These are phyloP conservation scores for Zaprionus ornatus DNA, from an alignment of 1,140 invertebrate genomes.

Conservation along the genomic window DNA sequence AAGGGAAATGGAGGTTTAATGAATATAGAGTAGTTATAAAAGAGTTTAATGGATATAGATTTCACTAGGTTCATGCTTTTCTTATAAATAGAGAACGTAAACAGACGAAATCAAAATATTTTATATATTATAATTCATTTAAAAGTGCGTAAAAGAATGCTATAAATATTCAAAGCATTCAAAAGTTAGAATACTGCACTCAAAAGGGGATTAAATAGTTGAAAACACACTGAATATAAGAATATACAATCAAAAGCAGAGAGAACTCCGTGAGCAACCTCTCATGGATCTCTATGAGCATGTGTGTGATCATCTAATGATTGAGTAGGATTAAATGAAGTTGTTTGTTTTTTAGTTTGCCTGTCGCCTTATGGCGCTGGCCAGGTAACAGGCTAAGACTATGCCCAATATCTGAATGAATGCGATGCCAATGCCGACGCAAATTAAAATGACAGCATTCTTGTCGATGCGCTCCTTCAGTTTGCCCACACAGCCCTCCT, in stretches of 20 bases:
- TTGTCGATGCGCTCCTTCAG: constrained; percentile 85
- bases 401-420: constrained; percentile 86
- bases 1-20: background rate
- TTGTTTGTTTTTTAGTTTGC: constrained; percentile 31
- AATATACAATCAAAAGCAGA: background rate
- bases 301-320: background rate
- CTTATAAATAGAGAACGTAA: background rate
- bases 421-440: constrained; percentile 88
- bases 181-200: too few species aligned
- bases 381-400: constrained; percentile 86
- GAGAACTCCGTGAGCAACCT: background rate
- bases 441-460: constrained; percentile 86
- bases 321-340: background rate
- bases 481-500: constrained; percentile 85
- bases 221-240: background rate
- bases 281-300: background rate
- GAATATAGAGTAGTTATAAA: background rate
- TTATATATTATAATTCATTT: background rate
- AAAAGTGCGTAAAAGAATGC: background rate
- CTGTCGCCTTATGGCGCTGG: constrained; percentile 84
- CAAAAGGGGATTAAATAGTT: too few species aligned
- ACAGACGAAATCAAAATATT: fast-evolving
- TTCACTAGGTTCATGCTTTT: background rate
- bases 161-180: background rate
- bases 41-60: background rate